Evolutionary conservation across 2,113 vertebrate genomes (phyloP).

Genomic region (Heliornis fulica): DNA sequence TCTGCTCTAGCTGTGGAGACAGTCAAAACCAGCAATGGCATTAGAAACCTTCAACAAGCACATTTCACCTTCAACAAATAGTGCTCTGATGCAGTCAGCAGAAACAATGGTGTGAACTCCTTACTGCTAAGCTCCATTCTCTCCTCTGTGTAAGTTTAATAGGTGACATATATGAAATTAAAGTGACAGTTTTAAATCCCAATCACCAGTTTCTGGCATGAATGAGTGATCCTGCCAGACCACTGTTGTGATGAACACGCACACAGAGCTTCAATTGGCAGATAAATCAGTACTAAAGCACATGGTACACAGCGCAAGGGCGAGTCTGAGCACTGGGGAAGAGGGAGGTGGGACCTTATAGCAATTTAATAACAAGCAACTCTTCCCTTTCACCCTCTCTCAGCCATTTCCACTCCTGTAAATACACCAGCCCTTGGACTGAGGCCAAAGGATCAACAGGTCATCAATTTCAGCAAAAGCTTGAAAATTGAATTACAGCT

Average conservation of each 20-base stretch:
- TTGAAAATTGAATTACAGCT: neutral
- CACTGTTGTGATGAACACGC: neutral
- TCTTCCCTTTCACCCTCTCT: neutral
- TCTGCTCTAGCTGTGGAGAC: neutral
- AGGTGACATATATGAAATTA: neutral
- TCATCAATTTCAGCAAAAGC: neutral
- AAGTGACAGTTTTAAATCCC: neutral
- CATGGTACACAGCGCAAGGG: rapidly evolving
- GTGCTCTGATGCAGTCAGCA: neutral
- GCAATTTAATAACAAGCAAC: neutral
- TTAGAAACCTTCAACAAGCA: neutral
- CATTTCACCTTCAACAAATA: neutral
- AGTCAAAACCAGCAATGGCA: neutral
- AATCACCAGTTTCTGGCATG: neutral
- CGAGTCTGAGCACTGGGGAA: neutral
- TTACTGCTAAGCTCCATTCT: neutral
- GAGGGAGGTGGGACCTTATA: neutral
- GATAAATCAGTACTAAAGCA: neutral
- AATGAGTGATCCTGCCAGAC: neutral
- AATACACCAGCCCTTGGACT: neutral
- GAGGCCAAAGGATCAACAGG: neutral
- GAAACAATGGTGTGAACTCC: rapidly evolving
- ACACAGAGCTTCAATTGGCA: neutral
- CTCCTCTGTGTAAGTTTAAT: neutral
- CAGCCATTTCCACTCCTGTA: neutral